These are phyloP conservation scores for Paradoxurus hermaphroditus DNA, from an alignment of 2,113 vertebrate genomes.

Conservation along the genomic window DNA sequence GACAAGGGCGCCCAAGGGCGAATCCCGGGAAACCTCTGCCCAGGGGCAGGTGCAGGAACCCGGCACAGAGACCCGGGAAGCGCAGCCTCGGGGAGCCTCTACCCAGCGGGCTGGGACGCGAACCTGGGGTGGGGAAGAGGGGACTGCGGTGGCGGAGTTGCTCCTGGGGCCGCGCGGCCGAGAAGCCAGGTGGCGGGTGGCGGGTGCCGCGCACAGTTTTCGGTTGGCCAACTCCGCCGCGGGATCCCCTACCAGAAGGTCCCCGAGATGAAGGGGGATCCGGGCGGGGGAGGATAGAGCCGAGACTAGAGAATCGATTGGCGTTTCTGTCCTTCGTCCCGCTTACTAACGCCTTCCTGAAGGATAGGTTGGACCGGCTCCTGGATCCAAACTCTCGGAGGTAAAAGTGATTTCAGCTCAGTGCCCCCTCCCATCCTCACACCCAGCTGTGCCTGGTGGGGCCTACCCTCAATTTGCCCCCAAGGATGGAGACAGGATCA, in stretches of 20 bases:
- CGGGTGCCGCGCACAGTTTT: not conserved
- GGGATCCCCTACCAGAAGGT: not conserved
- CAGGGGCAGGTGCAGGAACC: too few species aligned
- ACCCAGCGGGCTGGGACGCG: too few species aligned
- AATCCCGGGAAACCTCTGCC: not conserved
- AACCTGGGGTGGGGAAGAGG: not conserved
- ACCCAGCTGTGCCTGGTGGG: too few species aligned
- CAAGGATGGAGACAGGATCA: not conserved
- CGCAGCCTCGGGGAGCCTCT: not conserved
- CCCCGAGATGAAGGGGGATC: not conserved
- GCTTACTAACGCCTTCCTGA: not conserved
- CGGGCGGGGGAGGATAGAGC: not conserved
- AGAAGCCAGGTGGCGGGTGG: not conserved
- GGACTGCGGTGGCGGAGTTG: fast-evolving
- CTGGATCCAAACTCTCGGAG: not conserved
- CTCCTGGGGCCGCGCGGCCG: not conserved
- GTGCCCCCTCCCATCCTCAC: not conserved
- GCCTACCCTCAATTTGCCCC: not conserved
- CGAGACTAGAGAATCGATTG: not conserved
- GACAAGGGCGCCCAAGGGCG: too few species aligned
- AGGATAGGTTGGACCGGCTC: not conserved
- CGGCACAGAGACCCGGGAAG: not conserved
- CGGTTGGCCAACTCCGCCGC: slow-evolving; percentile 39
- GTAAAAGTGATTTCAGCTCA: not conserved
- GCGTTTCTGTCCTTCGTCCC: not conserved